Conservation (phyloP, 1,140 invertebrate species). For the Reticulitermes speratus region DNA sequence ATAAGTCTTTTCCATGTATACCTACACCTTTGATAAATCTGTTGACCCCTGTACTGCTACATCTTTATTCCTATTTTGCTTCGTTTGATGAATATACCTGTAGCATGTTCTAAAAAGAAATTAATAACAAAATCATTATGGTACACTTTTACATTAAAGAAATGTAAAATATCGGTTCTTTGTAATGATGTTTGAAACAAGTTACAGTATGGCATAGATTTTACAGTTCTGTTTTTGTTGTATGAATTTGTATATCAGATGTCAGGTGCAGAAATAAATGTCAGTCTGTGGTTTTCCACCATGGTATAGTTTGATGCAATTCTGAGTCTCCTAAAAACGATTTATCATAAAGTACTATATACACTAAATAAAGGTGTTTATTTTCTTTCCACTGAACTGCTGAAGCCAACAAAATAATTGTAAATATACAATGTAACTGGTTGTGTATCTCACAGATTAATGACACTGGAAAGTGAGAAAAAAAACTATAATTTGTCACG, state of each 20-base stretch:
- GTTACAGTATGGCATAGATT: background rate
- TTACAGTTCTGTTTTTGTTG: background rate
- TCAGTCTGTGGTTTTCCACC: background rate
- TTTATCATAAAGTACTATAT: background rate
- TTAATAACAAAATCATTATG: background rate
- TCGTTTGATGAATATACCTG: background rate
- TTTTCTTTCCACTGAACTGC: background rate
- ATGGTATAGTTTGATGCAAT: background rate
- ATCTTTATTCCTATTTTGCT: background rate
- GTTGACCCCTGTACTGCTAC: no score
- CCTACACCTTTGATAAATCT: no score
- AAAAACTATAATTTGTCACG: constrained; percentile 56
- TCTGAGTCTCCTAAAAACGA: background rate
- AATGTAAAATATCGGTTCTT: background rate
- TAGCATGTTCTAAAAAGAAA: background rate
- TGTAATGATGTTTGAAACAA: background rate
- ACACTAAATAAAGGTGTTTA: background rate
- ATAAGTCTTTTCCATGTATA: no score
- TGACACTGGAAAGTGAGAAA: background rate
- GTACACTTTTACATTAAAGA: background rate
- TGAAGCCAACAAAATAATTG: background rate
- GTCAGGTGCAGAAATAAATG: background rate
- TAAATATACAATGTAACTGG: background rate
- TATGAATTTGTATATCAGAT: background rate
- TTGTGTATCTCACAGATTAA: background rate